Evolutionary conservation across 2,113 vertebrate species (phyloP), one percentile per base, ranked within the genome.

Genomic region (Sclerurus mexicanus): DNA sequence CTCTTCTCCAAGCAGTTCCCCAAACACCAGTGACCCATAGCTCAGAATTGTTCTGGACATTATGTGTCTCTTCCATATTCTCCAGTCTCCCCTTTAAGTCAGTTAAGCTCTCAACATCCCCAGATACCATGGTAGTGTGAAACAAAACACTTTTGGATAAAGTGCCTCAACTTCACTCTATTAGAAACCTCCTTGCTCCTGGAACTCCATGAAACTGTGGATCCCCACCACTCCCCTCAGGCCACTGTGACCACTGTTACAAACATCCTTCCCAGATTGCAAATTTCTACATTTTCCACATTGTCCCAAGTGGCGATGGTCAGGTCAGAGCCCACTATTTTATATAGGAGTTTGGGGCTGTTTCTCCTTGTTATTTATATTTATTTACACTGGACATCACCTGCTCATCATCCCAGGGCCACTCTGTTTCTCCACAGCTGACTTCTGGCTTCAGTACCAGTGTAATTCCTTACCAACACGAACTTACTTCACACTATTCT

Each of bases 191-290:
- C 55, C 49, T 7, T 25, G 23, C 27, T 50, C 68, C 60, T 75
- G 20, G 30, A 84, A 50, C 31, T 63, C 16, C 56, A 56, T 0
- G 0, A 19, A 77, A 56, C 49, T 63, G 47, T 12, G 0, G 39
- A 73, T 62, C 33, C 46, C 18, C 58, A 49, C 18, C 40, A 47
- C 9, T 16, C 16, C 22, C 22, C 56, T 63, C 47, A 30, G 64
- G 23, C 49, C 35, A 23, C 28, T 31, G 15, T 0, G 0, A 76
- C 4, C 25, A 35, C 40, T 25, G 8, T 4, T 52, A 56, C 22
- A 79, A 56, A 66, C 14, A 30, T 4, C 74, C 3, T 53, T 52
- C 49, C 30, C 56, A 71, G 47, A 59, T 15, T 37, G 23, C 40
- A 83, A 15, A 77, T 89, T 72, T 69, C 60, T 69, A 11, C 46